Evolutionary conservation across 2,113 vertebrate species (phyloP), one percentile per base, ranked within the genome.

Genomic region (human (Homo sapiens)): DNA sequence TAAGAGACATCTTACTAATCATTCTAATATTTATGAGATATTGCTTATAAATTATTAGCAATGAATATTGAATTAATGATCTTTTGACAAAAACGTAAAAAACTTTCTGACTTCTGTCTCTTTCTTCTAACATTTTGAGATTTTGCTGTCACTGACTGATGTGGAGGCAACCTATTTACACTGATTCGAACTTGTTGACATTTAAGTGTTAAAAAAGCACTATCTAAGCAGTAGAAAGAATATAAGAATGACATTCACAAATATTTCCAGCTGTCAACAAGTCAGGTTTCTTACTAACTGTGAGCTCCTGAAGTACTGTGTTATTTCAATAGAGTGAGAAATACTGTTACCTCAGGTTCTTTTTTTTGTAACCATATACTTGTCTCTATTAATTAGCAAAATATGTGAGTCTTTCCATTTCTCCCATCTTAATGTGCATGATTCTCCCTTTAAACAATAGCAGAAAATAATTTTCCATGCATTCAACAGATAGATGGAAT

Each of bases 191-290:
- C 97, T 98, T 98, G 97, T 97, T 98, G 97, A 98, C 97, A 97
- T 98, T 97, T 97, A 96, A 98, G 98, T 98, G 97, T 94, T 96
- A 96, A 97, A 97, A 95, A 84, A 86, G 7, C 40, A 88, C 92
- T 86, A 87, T 92, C 94, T 97, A 94, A 93, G 70, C 89, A 91
- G 90, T 78, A 79, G 93, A 97, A 97, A 94, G 93, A 97, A 98
- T 97, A 97, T 81, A 97, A 73, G 91, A 95, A 97, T 97, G 97
- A 91, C 97, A 97, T 97, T 98, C 97, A 98, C 90, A 0, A 96
- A 96, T 96, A 97, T 94, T 97, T 98, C 95, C 95, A 97, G 97
- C 97, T 98, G 98, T 98, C 98, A 98, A 97, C 98, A 98, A 98
- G 97, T 97, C 94, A 35, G 32, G 72, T 89, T 97, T 94, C 97